Base-by-base conservation (phyloP, 2,113 vertebrate genomes). In the Motacilla tschutschensis region DNA sequence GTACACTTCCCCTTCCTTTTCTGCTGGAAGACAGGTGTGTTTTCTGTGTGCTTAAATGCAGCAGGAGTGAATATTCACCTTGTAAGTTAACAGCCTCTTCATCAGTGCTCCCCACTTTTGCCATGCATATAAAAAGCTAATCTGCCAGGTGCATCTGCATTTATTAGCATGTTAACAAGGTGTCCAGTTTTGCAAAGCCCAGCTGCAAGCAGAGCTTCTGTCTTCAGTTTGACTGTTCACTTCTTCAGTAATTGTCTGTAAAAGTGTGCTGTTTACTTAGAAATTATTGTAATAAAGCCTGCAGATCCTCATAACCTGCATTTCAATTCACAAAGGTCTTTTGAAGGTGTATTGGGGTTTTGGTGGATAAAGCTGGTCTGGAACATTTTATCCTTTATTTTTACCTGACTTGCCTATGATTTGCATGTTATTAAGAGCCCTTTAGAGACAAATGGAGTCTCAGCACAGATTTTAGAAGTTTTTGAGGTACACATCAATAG, bases 161-260 rank as follows among this genome's bases (percentile, higher is more conserved):
- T 66, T 87, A 89, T 91, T 92, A 82, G 38, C 92, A 81, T 87
- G 58, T 72, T 94, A 93, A 93, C 5, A 22, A 91, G 75, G 58
- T 59, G 76, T 76, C 79, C 41, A 4, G 84, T 33, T 91, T 14
- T 58, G 54, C 22, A 48, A 70, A 83, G 29, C 28, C 55, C 40
- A 80, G 46, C 41, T 95, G 71, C 59, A 64, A 53, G 87, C 36
- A 66, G 33, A 83, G 64, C 57, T 79, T 51, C 31, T 22, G 28
- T 40, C 84, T 83, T 63, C 36, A 72, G 16, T 71, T 91, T 43
- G 79, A 75, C 67, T 62, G 57, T 80, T 88, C 21, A 36, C 50
- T 80, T 87, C 54, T 81, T 81, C 43, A 48, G 40, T 75, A 85
- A 87, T 48, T 41, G 54, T 79, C 80, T 79, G n/a, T 79, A 35